These are phyloP conservation scores for Megaceryle maxima DNA, from an alignment of 2,113 vertebrate genomes.

Conservation along the genomic window DNA sequence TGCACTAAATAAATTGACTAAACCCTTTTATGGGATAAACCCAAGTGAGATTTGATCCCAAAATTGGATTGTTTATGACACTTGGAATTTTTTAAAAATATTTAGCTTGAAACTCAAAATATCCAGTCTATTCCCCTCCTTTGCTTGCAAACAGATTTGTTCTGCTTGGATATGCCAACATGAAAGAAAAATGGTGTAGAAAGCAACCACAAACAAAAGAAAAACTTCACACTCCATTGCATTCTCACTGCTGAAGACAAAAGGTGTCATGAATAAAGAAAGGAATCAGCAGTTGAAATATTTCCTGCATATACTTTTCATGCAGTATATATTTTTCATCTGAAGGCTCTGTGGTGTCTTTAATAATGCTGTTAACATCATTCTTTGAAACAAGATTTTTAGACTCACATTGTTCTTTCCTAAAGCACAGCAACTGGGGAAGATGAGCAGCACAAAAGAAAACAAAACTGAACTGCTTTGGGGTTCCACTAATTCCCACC, in stretches of 20 bases:
- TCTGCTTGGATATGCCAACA: neutral
- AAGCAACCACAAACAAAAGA: neutral
- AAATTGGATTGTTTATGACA: neutral
- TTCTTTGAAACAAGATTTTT: neutral
- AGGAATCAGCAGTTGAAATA: neutral
- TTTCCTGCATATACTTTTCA: neutral
- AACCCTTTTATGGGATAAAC: conserved; percentile 15
- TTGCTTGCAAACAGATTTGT: neutral
- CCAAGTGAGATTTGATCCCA: neutral
- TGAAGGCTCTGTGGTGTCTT: neutral
- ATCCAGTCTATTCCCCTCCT: neutral
- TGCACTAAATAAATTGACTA: neutral
- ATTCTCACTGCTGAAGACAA: neutral
- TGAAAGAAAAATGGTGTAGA: neutral
- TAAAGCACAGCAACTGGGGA: neutral
- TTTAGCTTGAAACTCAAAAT: neutral
- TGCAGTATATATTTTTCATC: neutral
- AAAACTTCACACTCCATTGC: neutral
- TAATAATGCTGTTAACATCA: neutral
- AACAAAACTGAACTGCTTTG: neutral
- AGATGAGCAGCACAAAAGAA: neutral
- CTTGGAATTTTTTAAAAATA: neutral
- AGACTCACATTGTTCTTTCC: neutral
- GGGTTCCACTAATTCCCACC: neutral
- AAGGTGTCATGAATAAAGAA: neutral